A percentile compares a stretch with the other conserved stretches of the same genome.
Conservation (phyloP, 2,888 invertebrate genomes). For the Chironomus riparius region DNA sequence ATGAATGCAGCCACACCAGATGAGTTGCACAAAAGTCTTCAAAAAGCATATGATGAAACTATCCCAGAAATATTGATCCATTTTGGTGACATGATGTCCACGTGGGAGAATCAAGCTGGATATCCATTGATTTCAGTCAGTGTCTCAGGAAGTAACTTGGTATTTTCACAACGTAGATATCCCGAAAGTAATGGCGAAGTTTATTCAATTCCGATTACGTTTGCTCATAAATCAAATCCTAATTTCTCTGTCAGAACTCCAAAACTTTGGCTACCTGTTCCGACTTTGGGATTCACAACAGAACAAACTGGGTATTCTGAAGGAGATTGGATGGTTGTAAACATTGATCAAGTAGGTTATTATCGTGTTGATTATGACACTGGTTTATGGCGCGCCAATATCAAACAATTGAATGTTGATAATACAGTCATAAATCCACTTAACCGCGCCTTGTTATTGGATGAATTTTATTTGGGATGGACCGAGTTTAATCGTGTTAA, state of each 20-base stretch:
- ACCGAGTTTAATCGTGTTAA: neutral
- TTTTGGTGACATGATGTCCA: neutral
- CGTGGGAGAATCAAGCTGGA: slow-evolving; percentile 15
- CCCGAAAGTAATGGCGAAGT: neutral
- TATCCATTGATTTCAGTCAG: slow-evolving; percentile 3
- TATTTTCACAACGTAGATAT: neutral
- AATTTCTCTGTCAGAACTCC: neutral
- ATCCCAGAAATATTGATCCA: neutral
- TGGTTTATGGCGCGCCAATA: slow-evolving; percentile 50
- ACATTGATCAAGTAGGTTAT: neutral
- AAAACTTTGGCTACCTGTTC: neutral
- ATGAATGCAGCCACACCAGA: neutral
- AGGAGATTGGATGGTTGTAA: neutral
- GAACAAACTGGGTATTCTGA: neutral
- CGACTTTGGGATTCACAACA: no score
- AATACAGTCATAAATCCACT: slow-evolving; percentile 32
- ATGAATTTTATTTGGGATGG: neutral
- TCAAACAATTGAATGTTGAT: slow-evolving; percentile 41
- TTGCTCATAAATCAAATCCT: neutral
- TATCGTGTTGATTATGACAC: slow-evolving; percentile 20
- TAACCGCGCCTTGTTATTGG: neutral
- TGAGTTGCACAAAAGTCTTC: neutral
- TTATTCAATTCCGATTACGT: neutral
- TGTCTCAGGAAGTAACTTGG: neutral
- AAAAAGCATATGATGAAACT: neutral